These are phyloP conservation scores for Daktulosphaira vitifoliae DNA, from an alignment of 1,140 invertebrate species.

Conservation along the genomic window DNA sequence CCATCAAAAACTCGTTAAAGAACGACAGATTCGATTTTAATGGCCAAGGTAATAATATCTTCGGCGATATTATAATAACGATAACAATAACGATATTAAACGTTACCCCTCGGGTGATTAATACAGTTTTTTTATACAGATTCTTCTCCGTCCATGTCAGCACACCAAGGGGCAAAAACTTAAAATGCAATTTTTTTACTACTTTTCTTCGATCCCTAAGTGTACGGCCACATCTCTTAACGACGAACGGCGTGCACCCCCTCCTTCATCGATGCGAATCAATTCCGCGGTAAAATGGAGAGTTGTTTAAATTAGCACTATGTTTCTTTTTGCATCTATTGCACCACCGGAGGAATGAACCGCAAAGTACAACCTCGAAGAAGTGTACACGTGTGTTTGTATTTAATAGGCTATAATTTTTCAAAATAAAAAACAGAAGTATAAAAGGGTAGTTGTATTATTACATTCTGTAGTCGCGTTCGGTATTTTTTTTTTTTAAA, in stretches of 20 bases:
- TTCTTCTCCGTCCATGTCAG: neutral
- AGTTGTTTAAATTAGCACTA: slow-evolving; percentile 6
- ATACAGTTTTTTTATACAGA: slow-evolving; percentile 18
- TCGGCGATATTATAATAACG: slow-evolving; percentile 33
- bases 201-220: neutral
- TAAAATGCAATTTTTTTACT: neutral
- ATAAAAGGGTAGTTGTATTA: slow-evolving; percentile 9
- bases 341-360: too few species aligned
- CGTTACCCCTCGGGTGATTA: slow-evolving; percentile 33
- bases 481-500: neutral
- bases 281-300: slow-evolving; percentile 24
- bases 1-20: slow-evolving; percentile 34
- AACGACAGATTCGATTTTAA: slow-evolving; percentile 34
- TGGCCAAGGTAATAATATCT: slow-evolving; percentile 34
- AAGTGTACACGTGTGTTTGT: neutral
- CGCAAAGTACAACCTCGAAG: neutral
- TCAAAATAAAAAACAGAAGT: neutral
- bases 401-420: slow-evolving; percentile 23
- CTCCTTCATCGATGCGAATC: neutral
- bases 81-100: slow-evolving; percentile 34
- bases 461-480: slow-evolving; percentile 23
- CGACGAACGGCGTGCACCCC: too few species aligned
- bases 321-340: too few species aligned
- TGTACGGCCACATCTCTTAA: too few species aligned
- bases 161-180: neutral